These are phyloP conservation scores for Gnathonemus echidnorhynchus DNA, from an alignment of 2,113 vertebrate genomes.

Conservation along the genomic window DNA sequence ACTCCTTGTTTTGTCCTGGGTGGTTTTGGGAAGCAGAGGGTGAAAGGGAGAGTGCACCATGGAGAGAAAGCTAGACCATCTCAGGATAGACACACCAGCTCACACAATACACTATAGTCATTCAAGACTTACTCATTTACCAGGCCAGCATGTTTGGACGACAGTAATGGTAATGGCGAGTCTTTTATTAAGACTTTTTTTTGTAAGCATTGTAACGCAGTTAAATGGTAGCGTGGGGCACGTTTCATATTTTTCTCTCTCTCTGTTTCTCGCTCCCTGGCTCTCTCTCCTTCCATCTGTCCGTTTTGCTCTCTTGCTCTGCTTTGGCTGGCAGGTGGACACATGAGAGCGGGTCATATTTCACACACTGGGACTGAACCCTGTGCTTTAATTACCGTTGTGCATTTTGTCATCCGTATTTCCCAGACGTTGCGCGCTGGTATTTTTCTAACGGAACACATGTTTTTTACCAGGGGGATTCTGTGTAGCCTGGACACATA, in stretches of 20 bases:
- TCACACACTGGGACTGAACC: constrained; percentile 8
- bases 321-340: background rate
- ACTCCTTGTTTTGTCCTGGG: background rate
- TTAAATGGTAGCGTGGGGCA: background rate
- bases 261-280: background rate
- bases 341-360: background rate
- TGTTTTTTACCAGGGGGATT: background rate
- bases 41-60: background rate
- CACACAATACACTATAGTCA: background rate
- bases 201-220: background rate
- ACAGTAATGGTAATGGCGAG: background rate
- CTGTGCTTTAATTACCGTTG: background rate
- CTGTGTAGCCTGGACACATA: background rate
- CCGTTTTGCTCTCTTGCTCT: background rate
- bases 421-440: background rate
- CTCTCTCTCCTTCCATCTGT: background rate
- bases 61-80: background rate
- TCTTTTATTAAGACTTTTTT: background rate
- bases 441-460: background rate
- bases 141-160: background rate
- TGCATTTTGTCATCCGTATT: background rate
- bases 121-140: background rate
- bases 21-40: background rate
- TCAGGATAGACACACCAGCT: background rate
- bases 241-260: background rate